Evolutionary conservation across 1,140 invertebrate genomes (phyloP).

Genomic region (Apis dorsata): DNA sequence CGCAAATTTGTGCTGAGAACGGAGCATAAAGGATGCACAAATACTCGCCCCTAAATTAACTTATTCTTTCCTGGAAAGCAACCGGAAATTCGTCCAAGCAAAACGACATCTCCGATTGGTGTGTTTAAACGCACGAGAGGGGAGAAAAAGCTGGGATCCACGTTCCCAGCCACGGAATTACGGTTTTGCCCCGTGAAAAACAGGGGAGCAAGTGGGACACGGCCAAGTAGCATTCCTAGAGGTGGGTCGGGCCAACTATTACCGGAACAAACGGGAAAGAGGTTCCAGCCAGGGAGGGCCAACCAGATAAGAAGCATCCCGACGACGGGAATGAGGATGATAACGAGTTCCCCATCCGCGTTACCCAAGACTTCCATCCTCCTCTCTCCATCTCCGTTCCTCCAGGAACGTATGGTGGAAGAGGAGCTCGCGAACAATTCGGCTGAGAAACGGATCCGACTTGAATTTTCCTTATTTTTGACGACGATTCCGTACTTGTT

Average conservation of each 20-base stretch:
- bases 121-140: neutral
- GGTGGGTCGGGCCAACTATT: conserved; percentile 52
- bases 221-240: conserved; percentile 40
- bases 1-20: too few relatives aligned
- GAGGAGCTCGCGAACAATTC: conserved; percentile 17
- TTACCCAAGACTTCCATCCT: conserved; percentile 39
- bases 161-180: too few relatives aligned
- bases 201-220: conserved; percentile 50
- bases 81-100: neutral
- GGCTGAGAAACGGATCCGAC: conserved; percentile 27
- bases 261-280: conserved; percentile 51
- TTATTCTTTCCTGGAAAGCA: too few relatives aligned
- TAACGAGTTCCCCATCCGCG: conserved; percentile 46
- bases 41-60: neutral
- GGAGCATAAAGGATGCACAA: too few relatives aligned
- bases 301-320: conserved; percentile 50
- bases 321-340: conserved; percentile 42
- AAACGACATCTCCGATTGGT: neutral
- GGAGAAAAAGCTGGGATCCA: too few relatives aligned
- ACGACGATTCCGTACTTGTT: conserved; percentile 24
- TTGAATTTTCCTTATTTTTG: neutral
- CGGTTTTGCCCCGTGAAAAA: neutral
- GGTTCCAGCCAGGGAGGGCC: neutral
- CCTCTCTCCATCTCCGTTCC: neutral
- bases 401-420: too few relatives aligned